Evolutionary conservation across 2,888 invertebrate species (phyloP).

Genomic region (Teinopalpus imperialis): DNA sequence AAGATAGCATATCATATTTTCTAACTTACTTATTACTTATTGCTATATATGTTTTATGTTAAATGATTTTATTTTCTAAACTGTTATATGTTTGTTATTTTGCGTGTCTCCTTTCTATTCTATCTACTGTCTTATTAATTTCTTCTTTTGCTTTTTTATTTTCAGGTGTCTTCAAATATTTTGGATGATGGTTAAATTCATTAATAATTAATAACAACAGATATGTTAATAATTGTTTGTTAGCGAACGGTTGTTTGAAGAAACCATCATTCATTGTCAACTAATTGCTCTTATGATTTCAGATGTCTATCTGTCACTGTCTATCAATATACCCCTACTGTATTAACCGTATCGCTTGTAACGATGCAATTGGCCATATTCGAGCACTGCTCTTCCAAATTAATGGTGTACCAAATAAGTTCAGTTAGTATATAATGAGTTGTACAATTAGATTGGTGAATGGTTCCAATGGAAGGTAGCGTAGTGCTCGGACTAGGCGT

Average conservation of each 20-base stretch:
- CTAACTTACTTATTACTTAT: no score
- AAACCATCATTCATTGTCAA: conserved; percentile 27
- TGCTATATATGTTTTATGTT: no score
- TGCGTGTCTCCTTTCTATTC: conserved; percentile 6
- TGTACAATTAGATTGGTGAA: no score
- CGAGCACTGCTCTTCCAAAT: conserved; percentile 73
- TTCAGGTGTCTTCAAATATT: conserved; percentile 23
- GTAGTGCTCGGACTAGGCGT: conserved; percentile 68
- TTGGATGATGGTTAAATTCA: conserved; percentile 17
- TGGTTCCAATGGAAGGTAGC: no score
- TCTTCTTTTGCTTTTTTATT: conserved; percentile 30
- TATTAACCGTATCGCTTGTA: conserved; percentile 32
- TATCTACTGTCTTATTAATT: conserved; percentile 20
- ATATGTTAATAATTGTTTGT: not conserved
- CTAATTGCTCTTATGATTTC: conserved; percentile 62
- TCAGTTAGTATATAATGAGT: no score
- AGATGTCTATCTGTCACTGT: conserved; percentile 56
- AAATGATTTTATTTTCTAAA: conserved; percentile 16
- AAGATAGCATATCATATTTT: no score
- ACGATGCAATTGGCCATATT: conserved; percentile 55
- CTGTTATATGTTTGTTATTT: conserved; percentile 2
- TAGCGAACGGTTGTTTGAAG: not conserved
- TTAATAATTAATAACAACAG: not conserved
- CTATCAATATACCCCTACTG: conserved; percentile 56
- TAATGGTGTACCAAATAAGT: conserved; percentile 21